These are phyloP conservation scores for Nothocercus julius DNA, from an alignment of 2,113 vertebrate species.

Conservation along the genomic window DNA sequence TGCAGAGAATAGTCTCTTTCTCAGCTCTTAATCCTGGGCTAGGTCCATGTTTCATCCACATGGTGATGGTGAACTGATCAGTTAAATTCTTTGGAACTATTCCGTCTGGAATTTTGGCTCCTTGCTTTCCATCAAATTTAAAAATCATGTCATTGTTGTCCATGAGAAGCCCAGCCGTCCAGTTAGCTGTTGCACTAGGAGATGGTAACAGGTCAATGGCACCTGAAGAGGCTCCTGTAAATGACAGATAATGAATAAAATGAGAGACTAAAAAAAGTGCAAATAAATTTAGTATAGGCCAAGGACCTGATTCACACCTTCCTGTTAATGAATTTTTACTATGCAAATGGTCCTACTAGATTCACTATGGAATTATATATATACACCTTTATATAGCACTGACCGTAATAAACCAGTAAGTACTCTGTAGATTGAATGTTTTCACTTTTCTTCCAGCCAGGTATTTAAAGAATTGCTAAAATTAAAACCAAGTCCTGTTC, in stretches of 20 bases:
- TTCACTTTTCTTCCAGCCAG: not conserved
- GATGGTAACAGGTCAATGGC: slow-evolving; percentile 94
- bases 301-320: not conserved
- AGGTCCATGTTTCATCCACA: slow-evolving; percentile 98
- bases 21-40: slow-evolving; percentile 93
- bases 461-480: not conserved
- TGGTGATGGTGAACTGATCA: slow-evolving; percentile 94
- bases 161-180: slow-evolving; percentile 89
- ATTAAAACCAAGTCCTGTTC: not conserved
- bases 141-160: slow-evolving; percentile 92
- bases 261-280: not conserved
- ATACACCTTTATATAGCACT: not conserved
- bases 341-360: not conserved
- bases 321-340: not conserved
- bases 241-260: not conserved
- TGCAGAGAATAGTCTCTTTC: slow-evolving; percentile 97
- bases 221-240: slow-evolving; percentile 91
- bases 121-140: slow-evolving; percentile 93
- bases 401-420: not conserved
- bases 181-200: slow-evolving; percentile 86
- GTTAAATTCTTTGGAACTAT: slow-evolving; percentile 95
- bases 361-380: not conserved
- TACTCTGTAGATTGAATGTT: not conserved
- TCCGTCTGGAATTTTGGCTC: slow-evolving; percentile 93
- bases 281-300: not conserved